Base-by-base conservation (phyloP, 2,113 vertebrate genomes). In the Grammomys dolichurus region DNA sequence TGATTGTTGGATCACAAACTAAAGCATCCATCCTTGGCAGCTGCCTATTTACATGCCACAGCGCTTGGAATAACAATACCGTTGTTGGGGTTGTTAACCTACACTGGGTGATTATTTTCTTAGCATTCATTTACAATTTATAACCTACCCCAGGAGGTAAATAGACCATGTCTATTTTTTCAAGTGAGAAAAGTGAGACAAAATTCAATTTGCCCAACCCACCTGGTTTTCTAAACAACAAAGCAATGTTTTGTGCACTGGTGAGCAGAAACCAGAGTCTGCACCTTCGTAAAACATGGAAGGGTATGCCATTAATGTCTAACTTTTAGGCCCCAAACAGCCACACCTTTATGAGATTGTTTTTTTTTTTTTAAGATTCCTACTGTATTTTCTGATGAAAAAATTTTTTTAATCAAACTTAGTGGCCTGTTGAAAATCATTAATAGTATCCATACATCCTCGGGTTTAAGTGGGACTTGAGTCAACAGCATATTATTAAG, bases 381-480 rank as follows among this genome's bases (percentile, higher is more conserved):
- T 51, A 69, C 33, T 80, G 81, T 2, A 77, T 56, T 70, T 78
- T 81, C 75, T 90, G 13, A 26, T 72, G 9, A 72, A 78, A 69
- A 85, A 0, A 80, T 93, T n/a, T 67, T 72, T 84, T 73, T 33
- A 33, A 56, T 91, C 67, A 86, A 58, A 78, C 36, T 90, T 40
- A 43, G 31, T 67, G 75, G 54, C 93, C 95, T 86, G 24, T 22
- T 91, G 16, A 73, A 85, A 95, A 40, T 90, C 60, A 76, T 93
- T 28, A 28, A 67, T 51, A 14, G 0, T 95, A 24, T 76, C 56
- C 65, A 56, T 63, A 40, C 48, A 46, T 93, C 67, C 36, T 86
- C 51, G 31, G 12, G 88, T 65, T 93, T 75, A 80, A 67, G 48
- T 72, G 73, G 43, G 24, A 24, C 70, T 43, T 60, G 48, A 90